Evolutionary conservation across 1,140 invertebrate genomes (phyloP), one percentile per base, ranked within the genome.

Genomic region (Drosophila varians): DNA sequence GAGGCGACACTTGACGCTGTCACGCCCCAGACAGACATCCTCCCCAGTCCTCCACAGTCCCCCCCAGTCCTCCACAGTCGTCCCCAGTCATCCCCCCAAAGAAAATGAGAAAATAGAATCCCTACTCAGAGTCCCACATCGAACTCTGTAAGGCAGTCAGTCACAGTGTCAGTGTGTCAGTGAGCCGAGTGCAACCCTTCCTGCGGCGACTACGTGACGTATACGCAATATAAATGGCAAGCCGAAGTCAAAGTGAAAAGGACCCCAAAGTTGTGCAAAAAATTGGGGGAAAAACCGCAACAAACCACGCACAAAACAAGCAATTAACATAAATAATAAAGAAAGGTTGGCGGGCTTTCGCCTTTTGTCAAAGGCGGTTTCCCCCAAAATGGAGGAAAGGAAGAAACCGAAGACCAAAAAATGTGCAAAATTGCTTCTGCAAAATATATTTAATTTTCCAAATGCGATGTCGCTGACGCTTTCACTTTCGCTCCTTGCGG

Each of bases 321-420:
- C 77, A 87, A 82, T 87, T 87, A 87, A 87, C 69, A 77, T 68
- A 73, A 77, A 87, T 77, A 77, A 87, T 80, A 77, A 60, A 77
- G 69, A 69, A 53, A 34, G 43, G 28, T 53, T 55, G 46, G 28
- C 58, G 54, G 28, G 18, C 40, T 43, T 40, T 60, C 51, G 18
- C 40, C 48, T 40, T 60, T 64, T 64, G 55, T 45, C 34, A 51
- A 49, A 48, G 47, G 36, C 36, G 14, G 36, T 12, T 38, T 31
- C 28, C 28, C 28, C 28, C 1, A 42, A 18, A 42, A 42, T 31
- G 34, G 19, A 42, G 55, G 40, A 42, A 38, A 7, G 18, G 7
- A 34, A 58, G 23, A 62, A 64, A 53, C 46, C 26, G 46, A 53
- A 45, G 5, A 51, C 43, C 68, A 8, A 73, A 47, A 74, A 56